Evolutionary conservation across 2,797 vertebrate species (phyloP), one percentile per base, ranked within the genome.

Genomic region (Tragopan temminckii): DNA sequence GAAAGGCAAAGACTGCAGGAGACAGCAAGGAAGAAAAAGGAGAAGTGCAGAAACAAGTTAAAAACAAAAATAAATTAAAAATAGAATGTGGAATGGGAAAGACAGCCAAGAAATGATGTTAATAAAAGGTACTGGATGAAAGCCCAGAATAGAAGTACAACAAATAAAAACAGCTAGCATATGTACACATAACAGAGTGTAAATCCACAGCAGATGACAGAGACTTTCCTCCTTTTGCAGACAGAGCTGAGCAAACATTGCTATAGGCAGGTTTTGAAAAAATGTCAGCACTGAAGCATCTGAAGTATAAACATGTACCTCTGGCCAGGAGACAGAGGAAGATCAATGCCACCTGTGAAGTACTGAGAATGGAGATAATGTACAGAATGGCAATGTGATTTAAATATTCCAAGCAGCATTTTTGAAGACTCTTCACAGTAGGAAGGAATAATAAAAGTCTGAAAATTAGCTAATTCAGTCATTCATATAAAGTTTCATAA

Each of bases 121-220:
- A 92, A 94, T 92, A 94, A 92, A 92, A 91, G 18, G 21, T 92
- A 72, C 86, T 95, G 91, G 93, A 91, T 79, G 84, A 84, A 85
- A 95, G 89, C 96, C 91, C 95, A 92, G 95, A 96, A 88, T 53
- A 77, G 80, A 67, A 94, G 17, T 72, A 85, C 71, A 93, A 59
- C 89, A 94, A 96, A 97, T 85, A 93, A 50, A 96, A 94, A 84
- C 86, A 94, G 81, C 52, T 50, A 88, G 59, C 59, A 88, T 92
- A 93, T 61, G 45, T 88, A 88, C 89, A 92, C 74, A 93, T 87
- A 95, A 62, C 61, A 89, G 81, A 63, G 71, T 92, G 77, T 89
- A 93, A 94, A 96, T 67, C 42, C 40, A n/a, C 64, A 89, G 55
- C 72, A 43, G 31, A 27, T 36, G 59, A 69, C 80, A 74, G 42